Conservation (phyloP, 2,888 invertebrate species). For the Oligia strigilis region DNA sequence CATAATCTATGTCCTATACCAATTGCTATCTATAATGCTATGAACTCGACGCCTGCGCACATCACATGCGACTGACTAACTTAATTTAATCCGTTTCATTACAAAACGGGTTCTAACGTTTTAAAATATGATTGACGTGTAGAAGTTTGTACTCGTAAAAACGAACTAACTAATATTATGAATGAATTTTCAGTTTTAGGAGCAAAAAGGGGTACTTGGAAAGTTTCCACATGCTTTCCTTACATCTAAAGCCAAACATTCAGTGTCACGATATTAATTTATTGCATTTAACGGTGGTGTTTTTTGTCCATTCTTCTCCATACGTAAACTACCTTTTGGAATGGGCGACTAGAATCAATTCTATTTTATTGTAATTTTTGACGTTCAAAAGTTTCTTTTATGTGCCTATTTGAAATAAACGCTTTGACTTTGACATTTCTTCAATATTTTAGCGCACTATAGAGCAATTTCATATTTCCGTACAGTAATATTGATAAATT, state of each 20-base stretch:
- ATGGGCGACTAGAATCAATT: too few relatives aligned
- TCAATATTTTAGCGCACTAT: neutral
- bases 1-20: too few relatives aligned
- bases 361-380: too few relatives aligned
- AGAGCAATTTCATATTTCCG: neutral
- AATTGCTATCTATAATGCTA: neutral
- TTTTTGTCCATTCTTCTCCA: too few relatives aligned
- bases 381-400: too few relatives aligned
- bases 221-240: neutral
- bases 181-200: neutral
- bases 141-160: too few relatives aligned
- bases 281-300: neutral
- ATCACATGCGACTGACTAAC: neutral
- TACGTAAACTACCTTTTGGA: too few relatives aligned
- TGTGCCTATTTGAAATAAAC: too few relatives aligned
- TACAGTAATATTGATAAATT: neutral
- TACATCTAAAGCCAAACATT: neutral
- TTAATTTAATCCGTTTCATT: too few relatives aligned
- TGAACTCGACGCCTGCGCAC: neutral
- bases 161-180: too few relatives aligned
- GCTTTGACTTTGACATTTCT: neutral
- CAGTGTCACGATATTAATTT: neutral
- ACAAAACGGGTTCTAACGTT: too few relatives aligned
- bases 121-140: too few relatives aligned
- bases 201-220: neutral